Base-by-base conservation (phyloP, 2,888 invertebrate genomes). In the Exephanes ischioxanthus region DNA sequence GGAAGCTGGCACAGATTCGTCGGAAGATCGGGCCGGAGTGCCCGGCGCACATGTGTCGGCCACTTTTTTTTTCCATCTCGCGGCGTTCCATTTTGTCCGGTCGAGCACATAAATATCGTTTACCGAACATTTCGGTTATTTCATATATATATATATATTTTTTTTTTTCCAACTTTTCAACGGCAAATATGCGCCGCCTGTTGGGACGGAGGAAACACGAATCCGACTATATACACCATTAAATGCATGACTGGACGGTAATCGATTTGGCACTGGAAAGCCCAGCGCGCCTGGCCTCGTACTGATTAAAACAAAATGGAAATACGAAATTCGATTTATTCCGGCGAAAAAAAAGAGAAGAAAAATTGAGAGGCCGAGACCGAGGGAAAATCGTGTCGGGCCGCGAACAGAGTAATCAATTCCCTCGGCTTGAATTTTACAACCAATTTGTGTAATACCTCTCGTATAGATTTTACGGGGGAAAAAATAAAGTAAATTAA, bases 191-290 rank as follows among this genome's bases (percentile, higher is more conserved):
- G 68, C 53, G 16, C 19, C 5, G 37, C 6, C n/a, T 72, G 73
- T 58, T 41, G 30, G 55, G 66, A 33, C 30, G 33, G n/a, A 30
- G 67, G 14, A 73, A 73, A 81, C 68, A 41, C 51, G 37, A 37
- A 16, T 16, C 19, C 53, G 11, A 6, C 48, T 77, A 26, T 68
- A 72, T 48, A 26, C 77, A 72, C 68, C 77, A 81, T 84, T 73
- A 68, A 84, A 84, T 77, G 84, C 84, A 80, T 80, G 84, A 73
- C 73, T 75, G 61, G 77, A 73, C 63, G 70, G 70, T 85, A 85
- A 81, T 81, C 81, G 84, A 84, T 84, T 84, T 72, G 81, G 55
- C 81, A 81, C 51, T 45, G 61, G 37, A 26, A 84, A 67, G 33
- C 37, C 2, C 41, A 9, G 45, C 26, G 30, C 80, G 16, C 61